phyloP scores from a whole-genome alignment of 2,888 invertebrate species.

The Scaptomyza tumidula region DNA sequence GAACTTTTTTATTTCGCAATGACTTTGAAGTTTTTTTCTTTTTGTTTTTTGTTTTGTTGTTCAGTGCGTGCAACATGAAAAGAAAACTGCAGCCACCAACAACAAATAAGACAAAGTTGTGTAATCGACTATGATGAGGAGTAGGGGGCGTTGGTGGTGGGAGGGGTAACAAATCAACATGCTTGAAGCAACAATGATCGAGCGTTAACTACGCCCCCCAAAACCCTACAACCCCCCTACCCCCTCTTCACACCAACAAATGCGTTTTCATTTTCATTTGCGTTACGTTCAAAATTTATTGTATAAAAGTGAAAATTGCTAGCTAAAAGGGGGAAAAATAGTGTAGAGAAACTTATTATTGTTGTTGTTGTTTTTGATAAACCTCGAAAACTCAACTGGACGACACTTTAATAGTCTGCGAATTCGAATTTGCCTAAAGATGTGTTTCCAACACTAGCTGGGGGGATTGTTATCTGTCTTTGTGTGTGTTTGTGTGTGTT shows the following conservation, averaged over 20 bases:
- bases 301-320: constrained; percentile 78
- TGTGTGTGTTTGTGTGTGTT: constrained; percentile 25
- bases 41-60: neutral
- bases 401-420: constrained; percentile 56
- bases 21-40: constrained; percentile 54
- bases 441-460: constrained; percentile 44
- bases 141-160: neutral
- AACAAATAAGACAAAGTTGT: constrained; percentile 40
- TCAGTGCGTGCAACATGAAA: constrained; percentile 45
- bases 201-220: constrained; percentile 3
- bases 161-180: constrained; percentile 19
- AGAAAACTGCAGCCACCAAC: constrained; percentile 35
- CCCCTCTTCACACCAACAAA: constrained; percentile 17
- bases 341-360: too few relatives aligned
- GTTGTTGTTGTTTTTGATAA: constrained; percentile 33
- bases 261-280: constrained; percentile 55
- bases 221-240: neutral
- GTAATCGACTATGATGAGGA: constrained; percentile 31
- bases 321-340: constrained; percentile 8
- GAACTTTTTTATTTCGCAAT: constrained; percentile 37
- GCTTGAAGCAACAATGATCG: constrained; percentile 6
- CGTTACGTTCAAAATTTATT: constrained; percentile 65
- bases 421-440: constrained; percentile 35
- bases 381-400: constrained; percentile 40
- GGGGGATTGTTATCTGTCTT: constrained; percentile 70